Percentiles rank a stretch among this genome's conserved stretches.
These are phyloP conservation scores for Pseudorectes ferrugineus DNA, from an alignment of 2,113 vertebrate species.

Conservation along the genomic window DNA sequence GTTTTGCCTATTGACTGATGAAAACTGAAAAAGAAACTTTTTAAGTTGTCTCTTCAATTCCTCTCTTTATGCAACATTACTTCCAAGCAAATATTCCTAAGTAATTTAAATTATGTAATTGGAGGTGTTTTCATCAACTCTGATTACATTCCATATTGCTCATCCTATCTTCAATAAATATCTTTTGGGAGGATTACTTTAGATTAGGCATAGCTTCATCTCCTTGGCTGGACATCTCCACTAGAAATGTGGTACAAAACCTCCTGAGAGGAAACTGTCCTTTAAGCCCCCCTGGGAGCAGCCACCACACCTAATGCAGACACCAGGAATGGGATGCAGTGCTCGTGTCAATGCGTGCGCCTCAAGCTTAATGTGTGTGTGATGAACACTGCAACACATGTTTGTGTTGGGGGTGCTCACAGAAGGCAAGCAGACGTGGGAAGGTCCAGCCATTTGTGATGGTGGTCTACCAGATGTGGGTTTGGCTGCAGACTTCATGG, in stretches of 20 bases:
- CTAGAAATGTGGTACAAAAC: neutral
- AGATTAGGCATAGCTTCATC: neutral
- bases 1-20: neutral
- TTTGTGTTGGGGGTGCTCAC: neutral
- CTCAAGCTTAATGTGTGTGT: fast-evolving
- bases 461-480: neutral
- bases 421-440: neutral
- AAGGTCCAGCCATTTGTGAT: fast-evolving
- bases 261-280: neutral
- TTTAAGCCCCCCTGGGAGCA: fast-evolving
- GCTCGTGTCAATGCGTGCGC: fast-evolving
- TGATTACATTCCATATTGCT: neutral
- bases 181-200: neutral
- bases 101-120: neutral
- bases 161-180: neutral
- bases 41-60: neutral
- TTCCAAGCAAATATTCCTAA: neutral
- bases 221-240: neutral
- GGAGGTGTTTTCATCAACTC: neutral
- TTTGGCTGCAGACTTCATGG: neutral
- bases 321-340: neutral
- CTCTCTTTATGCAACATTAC: neutral
- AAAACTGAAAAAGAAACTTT: constrained; percentile 2
- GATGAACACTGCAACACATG: fast-evolving
- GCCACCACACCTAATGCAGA: neutral